phyloP scores from a whole-genome alignment of 2,797 vertebrate species.

The Malacoraja senta region DNA sequence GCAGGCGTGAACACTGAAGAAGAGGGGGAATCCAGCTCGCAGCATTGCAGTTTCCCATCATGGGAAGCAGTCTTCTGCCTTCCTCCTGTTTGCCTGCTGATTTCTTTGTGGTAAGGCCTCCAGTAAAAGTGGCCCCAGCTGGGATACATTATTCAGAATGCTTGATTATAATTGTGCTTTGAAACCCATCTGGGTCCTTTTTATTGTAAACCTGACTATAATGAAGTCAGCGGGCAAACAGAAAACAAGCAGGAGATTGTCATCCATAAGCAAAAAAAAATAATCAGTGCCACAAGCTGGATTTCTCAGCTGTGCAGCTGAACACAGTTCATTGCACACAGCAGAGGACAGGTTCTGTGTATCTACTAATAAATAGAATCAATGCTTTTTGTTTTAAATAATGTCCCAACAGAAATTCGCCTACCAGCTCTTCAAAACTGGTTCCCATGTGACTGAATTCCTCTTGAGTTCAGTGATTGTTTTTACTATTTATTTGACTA shows the following conservation, averaged over 20 bases:
- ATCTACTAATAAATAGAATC: background rate
- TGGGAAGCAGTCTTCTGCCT: background rate
- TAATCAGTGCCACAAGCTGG: background rate
- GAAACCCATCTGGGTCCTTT: slow-evolving; percentile 34
- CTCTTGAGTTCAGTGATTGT: background rate
- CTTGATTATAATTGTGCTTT: slow-evolving; percentile 28
- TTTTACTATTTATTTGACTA: slow-evolving; percentile 13
- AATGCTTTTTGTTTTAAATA: background rate
- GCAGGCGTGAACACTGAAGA: background rate
- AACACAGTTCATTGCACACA: background rate
- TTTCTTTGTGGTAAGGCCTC: background rate
- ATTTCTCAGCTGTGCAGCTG: background rate
- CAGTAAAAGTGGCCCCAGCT: slow-evolving; percentile 33
- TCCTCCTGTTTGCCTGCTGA: slow-evolving; percentile 23
- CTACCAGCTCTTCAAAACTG: background rate
- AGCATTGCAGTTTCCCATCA: background rate
- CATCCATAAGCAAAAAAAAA: background rate
- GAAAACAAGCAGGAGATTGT: slow-evolving; percentile 25
- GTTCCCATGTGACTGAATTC: background rate
- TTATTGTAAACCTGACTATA: background rate
- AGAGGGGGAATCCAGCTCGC: background rate
- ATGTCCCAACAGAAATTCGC: background rate
- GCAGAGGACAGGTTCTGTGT: background rate
- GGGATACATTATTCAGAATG: slow-evolving; percentile 34
- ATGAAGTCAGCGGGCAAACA: slow-evolving; percentile 34